Conservation (phyloP, 2,797 vertebrate species). For the Sebastes kiyomatsui region DNA sequence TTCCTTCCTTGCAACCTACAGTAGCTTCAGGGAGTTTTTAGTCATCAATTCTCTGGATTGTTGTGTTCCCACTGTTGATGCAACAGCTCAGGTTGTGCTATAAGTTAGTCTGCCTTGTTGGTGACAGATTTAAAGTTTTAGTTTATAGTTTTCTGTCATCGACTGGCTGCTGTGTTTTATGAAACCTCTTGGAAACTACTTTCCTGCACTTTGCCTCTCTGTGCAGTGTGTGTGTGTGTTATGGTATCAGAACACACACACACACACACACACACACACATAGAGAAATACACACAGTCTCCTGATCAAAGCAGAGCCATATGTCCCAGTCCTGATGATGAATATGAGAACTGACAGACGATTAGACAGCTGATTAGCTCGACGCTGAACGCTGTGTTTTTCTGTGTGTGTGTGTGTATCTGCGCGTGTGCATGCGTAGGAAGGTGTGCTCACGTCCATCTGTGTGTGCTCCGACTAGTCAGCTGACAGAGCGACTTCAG, state of each 20-base stretch:
- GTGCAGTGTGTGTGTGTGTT: neutral
- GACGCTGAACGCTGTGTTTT: slow-evolving; percentile 36
- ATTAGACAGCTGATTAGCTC: slow-evolving; percentile 73
- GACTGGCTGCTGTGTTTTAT: neutral
- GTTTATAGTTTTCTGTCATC: neutral
- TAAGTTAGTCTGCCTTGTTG: neutral
- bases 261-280: slow-evolving; percentile 7
- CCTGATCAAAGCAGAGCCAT: slow-evolving; percentile 62
- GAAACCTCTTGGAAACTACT: neutral
- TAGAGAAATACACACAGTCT: slow-evolving; percentile 15
- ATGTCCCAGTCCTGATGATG: slow-evolving; percentile 54
- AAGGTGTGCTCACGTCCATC: slow-evolving; percentile 40
- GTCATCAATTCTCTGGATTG: neutral
- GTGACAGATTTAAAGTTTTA: neutral
- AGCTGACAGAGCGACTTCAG: slow-evolving; percentile 47
- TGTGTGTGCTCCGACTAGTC: slow-evolving; percentile 36
- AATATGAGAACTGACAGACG: slow-evolving; percentile 64
- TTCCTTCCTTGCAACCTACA: neutral
- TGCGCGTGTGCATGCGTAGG: slow-evolving; percentile 29
- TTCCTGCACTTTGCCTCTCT: neutral
- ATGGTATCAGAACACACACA: neutral
- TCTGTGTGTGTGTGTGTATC: slow-evolving; percentile 21
- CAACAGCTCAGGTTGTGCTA: neutral
- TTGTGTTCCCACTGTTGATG: neutral
- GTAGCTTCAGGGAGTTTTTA: neutral